Percentiles rank a stretch among this genome's conserved stretches.
Conservation (phyloP, 2,797 vertebrate species). For the Halcyon leucocephala region DNA sequence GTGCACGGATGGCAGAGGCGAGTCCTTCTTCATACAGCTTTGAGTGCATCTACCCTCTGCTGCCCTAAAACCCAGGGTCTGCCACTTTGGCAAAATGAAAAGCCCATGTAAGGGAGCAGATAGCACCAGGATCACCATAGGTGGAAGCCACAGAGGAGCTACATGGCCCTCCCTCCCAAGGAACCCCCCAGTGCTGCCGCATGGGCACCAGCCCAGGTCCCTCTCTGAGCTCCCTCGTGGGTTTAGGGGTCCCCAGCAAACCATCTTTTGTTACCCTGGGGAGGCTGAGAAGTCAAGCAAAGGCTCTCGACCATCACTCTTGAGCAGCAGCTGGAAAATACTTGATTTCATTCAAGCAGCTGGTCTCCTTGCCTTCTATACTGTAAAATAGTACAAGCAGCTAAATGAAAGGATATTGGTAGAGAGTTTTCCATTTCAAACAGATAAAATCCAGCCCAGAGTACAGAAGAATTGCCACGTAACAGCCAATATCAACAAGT, state of each 20-base stretch:
- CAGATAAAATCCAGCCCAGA: background rate
- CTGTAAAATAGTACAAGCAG: background rate
- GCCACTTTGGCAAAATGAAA: background rate
- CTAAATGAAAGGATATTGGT: background rate
- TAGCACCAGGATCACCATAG: fast-evolving
- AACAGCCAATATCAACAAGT: background rate
- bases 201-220: background rate
- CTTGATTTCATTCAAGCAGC: background rate
- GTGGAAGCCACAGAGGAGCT: background rate
- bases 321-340: background rate
- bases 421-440: background rate
- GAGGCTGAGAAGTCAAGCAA: background rate
- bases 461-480: background rate
- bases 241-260: background rate
- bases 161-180: background rate
- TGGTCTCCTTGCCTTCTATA: background rate
- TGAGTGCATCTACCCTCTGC: fast-evolving
- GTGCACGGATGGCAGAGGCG: no score
- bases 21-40: background rate
- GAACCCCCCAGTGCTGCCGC: background rate
- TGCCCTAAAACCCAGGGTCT: background rate
- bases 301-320: background rate
- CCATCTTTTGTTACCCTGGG: background rate
- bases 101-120: background rate
- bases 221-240: background rate